Conservation (phyloP, 2,113 vertebrate species). For the Lepisosteus osseus region DNA sequence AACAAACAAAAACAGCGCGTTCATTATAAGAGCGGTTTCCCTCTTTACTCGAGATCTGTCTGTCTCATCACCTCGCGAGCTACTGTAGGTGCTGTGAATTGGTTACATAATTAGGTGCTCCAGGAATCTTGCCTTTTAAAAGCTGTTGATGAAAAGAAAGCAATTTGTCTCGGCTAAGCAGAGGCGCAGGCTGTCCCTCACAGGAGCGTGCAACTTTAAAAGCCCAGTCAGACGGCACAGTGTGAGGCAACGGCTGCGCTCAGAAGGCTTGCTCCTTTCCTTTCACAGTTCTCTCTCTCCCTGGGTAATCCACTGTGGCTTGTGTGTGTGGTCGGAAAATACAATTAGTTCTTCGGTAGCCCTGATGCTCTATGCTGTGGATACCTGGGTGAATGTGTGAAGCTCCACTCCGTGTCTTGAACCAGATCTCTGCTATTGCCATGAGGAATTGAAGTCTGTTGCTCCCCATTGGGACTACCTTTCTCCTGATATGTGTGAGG, state of each 20-base stretch:
- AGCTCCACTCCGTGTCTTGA: slow-evolving; percentile 60
- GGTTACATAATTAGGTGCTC: slow-evolving; percentile 7
- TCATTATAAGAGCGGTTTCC: background rate
- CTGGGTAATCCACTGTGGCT: background rate
- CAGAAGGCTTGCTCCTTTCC: slow-evolving; percentile 10
- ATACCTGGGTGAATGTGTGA: slow-evolving; percentile 56
- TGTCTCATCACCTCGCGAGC: background rate
- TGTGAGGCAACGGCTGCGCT: background rate
- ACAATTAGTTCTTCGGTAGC: slow-evolving; percentile 15
- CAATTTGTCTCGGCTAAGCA: slow-evolving; percentile 11
- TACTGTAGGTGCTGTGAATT: background rate
- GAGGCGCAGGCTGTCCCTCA: background rate
- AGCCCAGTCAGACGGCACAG: slow-evolving; percentile 22
- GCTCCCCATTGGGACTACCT: slow-evolving; percentile 71
- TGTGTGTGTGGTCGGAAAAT: slow-evolving; percentile 4
- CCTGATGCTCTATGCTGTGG: slow-evolving; percentile 28
- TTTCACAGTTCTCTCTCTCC: background rate
- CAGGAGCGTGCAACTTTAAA: slow-evolving; percentile 25
- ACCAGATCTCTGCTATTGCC: slow-evolving; percentile 71
- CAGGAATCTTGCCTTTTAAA: background rate
- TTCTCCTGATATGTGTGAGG: slow-evolving; percentile 64
- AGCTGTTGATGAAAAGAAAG: slow-evolving; percentile 5
- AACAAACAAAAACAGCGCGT: slow-evolving; percentile 8
- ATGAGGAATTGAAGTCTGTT: slow-evolving; percentile 73
- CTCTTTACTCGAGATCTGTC: background rate